Evolutionary conservation across 2,113 vertebrate genomes (phyloP), one percentile per base, ranked within the genome.

Genomic region (Myotis brandtii): DNA sequence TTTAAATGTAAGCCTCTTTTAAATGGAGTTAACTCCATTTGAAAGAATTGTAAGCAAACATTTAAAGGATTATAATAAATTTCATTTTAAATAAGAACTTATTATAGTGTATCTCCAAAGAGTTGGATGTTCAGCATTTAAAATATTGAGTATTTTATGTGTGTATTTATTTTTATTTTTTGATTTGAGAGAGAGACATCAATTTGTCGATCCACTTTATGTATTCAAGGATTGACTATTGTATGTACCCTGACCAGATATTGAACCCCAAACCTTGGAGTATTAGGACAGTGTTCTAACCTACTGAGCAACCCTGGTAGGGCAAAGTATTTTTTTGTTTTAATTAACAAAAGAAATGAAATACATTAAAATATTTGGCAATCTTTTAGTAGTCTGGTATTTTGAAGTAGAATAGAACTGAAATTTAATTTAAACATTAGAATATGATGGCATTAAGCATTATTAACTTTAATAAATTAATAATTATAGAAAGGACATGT

Each of bases 401-500:
- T 81, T 89, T 84, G 81, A 81, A 66, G 21, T 80, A 79, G 32
- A 96, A 25, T 40, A 85, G 21, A 88, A 84, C 0, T 56, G 54
- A 95, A 96, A 96, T 85, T 80, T 34, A 94, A 94, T 85, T 95
- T 81, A 89, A 92, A 34, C 32, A 54, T 94, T 73, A 88, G 11
- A 92, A 81, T 85, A 82, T 70, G 37, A 92, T 62, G 3, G 6
- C 34, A 95, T 95, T 92, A 80, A 86, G 3, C 20, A 85, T 87
- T 87, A 94, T 95, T 93, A 95, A 77, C 48, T 92, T 95, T 76
- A 96, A 93, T 95, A 93, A 81, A 91, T 91, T 86, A 91, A 94
- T 67, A 94, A 76, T 89, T 86, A 94, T 81, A 80, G 34, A 93
- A 67, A 89, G 9, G 46, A 64, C 20, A 62, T 92, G n/a, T 93